Conservation (phyloP, 2,113 vertebrate genomes). For the Onychostoma macrolepis region DNA sequence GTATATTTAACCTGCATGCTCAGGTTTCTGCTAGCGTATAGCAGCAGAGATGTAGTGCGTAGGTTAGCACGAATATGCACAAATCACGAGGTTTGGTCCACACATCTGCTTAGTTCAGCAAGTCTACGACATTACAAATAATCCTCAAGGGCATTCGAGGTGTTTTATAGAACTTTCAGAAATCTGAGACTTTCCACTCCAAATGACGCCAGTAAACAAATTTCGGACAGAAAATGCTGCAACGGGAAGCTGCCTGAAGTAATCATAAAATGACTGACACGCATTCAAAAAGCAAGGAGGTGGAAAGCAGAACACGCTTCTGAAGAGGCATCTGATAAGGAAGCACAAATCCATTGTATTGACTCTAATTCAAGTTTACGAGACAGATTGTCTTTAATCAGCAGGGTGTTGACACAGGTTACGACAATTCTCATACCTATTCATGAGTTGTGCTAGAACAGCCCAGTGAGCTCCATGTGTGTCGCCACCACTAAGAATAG, state of each 20-base stretch:
- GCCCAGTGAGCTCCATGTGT: constrained; percentile 29
- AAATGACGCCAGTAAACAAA: not conserved
- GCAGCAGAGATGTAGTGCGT: constrained; percentile 32
- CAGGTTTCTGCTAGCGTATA: constrained; percentile 64
- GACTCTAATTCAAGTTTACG: not conserved
- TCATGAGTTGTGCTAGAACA: constrained; percentile 33
- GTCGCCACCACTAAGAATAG: constrained; percentile 52
- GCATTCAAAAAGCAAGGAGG: not conserved
- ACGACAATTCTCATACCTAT: constrained; percentile 4
- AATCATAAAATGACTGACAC: not conserved
- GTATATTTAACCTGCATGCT: constrained; percentile 73
- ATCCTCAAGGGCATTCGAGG: not conserved
- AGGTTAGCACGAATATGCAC: constrained; percentile 10
- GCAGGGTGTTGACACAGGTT: constrained; percentile 27
- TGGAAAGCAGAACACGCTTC: not conserved
- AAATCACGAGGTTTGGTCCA: not conserved
- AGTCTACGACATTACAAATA: not conserved
- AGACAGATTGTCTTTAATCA: constrained; percentile 8
- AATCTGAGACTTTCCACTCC: not conserved
- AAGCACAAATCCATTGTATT: not conserved
- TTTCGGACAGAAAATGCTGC: not conserved
- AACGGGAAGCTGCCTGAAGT: not conserved
- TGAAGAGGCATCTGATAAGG: not conserved
- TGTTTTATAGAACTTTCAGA: not conserved
- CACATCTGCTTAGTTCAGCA: constrained; percentile 13